These are phyloP conservation scores for Aldrovandia affinis DNA, from an alignment of 2,797 vertebrate species.

Conservation along the genomic window DNA sequence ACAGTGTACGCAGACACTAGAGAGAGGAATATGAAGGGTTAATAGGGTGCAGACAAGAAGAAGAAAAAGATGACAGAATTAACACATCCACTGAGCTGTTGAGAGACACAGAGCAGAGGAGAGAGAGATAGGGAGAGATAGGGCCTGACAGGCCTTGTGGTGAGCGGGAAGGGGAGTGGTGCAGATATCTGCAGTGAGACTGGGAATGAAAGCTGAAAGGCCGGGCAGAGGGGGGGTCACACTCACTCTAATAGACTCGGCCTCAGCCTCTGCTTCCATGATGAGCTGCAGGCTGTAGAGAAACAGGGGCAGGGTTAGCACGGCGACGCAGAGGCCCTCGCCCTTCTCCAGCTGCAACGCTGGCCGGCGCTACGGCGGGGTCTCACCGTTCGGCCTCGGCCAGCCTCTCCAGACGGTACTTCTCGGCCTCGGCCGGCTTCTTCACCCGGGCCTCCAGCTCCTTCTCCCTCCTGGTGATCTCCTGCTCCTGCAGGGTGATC, in stretches of 20 bases:
- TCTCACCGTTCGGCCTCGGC: conserved; percentile 84
- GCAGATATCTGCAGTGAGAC: not conserved
- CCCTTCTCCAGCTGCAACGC: too few relatives aligned
- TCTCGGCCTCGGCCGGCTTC: conserved; percentile 90
- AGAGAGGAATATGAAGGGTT: too few relatives aligned
- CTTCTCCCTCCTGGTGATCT: conserved; percentile 84
- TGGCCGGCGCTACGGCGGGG: too few relatives aligned
- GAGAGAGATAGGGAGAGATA: not conserved
- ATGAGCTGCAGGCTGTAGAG: conserved; percentile 81
- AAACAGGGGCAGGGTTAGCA: not conserved
- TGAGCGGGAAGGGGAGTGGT: not conserved
- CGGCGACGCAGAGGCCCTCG: too few relatives aligned
- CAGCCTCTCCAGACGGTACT: conserved; percentile 82
- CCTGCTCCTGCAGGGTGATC: conserved; percentile 90
- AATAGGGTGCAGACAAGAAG: too few relatives aligned
- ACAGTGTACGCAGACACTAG: too few relatives aligned
- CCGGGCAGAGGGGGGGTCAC: not conserved
- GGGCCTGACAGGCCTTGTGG: not conserved
- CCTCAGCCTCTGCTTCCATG: conserved; percentile 90
- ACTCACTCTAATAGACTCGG: conserved; percentile 85
- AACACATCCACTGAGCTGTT: not conserved
- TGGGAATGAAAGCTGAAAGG: not conserved
- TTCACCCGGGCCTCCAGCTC: conserved; percentile 87
- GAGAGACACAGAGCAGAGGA: not conserved
- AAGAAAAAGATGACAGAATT: not conserved